These are phyloP conservation scores for Halisarca cf. caerulea DNA, from an alignment of 37 sponge, comb jelly and placozoan genomes.

Conservation along the genomic window DNA sequence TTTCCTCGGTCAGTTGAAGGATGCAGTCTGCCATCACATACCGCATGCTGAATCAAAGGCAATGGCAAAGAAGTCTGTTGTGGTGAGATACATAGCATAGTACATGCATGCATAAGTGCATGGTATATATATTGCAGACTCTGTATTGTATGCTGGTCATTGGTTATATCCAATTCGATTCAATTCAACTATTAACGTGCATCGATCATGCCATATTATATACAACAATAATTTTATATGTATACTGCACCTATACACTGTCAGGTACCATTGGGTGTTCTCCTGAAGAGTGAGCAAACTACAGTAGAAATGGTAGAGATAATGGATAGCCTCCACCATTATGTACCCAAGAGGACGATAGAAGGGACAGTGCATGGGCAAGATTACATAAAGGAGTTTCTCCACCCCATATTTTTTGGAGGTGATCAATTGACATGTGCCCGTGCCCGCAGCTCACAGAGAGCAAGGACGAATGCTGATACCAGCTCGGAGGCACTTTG, in stretches of 20 bases:
- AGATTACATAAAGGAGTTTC: neutral
- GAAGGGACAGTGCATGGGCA: neutral
- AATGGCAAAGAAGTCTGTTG: neutral
- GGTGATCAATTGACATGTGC: slow-evolving; percentile 2
- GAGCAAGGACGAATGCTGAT: neutral
- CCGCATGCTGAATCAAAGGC: neutral
- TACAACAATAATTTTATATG: neutral
- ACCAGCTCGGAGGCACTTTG: neutral
- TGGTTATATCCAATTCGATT: no score
- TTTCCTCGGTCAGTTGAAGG: neutral
- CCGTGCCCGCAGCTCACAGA: neutral
- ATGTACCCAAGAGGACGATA: neutral
- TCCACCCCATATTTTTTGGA: neutral
- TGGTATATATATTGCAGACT: no score
- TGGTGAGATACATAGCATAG: no score
- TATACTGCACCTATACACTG: neutral
- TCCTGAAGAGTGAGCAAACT: neutral
- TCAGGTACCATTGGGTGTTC: neutral
- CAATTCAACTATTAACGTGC: no score
- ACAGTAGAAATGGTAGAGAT: neutral
- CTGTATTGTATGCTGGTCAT: no score
- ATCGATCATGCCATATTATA: no score
- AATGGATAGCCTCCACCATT: neutral
- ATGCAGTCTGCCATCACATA: neutral
- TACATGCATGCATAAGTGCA: no score